phyloP scores from a whole-genome alignment of 2,113 vertebrate genomes.

The Cyanistes caeruleus region DNA sequence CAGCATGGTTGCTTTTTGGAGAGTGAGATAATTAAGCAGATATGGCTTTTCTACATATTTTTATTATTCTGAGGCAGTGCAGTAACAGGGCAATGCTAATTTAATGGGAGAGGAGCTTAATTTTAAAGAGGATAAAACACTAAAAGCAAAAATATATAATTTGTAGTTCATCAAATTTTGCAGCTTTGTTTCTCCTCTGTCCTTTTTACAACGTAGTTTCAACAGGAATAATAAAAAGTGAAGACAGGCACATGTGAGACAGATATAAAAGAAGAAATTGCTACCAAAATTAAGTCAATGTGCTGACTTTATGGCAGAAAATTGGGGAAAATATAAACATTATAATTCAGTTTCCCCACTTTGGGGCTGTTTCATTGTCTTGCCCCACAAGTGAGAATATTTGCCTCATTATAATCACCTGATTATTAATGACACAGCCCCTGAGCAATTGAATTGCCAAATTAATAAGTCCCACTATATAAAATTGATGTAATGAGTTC shows the following conservation, averaged over 20 bases:
- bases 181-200: neutral
- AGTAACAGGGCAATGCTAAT: neutral
- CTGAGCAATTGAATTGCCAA: neutral
- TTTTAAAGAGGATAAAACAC: neutral
- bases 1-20: fast-evolving
- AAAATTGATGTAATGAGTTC: neutral
- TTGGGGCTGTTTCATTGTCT: neutral
- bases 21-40: neutral
- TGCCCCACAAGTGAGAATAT: neutral
- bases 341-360: neutral
- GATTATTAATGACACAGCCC: neutral
- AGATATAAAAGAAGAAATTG: neutral
- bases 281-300: neutral
- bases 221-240: neutral
- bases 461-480: neutral
- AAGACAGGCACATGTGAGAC: neutral
- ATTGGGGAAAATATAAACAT: neutral
- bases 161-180: neutral
- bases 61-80: neutral
- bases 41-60: neutral
- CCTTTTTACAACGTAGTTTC: neutral
- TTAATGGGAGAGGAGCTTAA: neutral
- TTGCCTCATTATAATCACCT: neutral
- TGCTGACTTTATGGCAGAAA: neutral
- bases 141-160: neutral